A percentile compares a stretch with the other conserved stretches of the same genome.
Evolutionary conservation across 2,797 vertebrate genomes (phyloP).

Genomic region (Betta splendens): DNA sequence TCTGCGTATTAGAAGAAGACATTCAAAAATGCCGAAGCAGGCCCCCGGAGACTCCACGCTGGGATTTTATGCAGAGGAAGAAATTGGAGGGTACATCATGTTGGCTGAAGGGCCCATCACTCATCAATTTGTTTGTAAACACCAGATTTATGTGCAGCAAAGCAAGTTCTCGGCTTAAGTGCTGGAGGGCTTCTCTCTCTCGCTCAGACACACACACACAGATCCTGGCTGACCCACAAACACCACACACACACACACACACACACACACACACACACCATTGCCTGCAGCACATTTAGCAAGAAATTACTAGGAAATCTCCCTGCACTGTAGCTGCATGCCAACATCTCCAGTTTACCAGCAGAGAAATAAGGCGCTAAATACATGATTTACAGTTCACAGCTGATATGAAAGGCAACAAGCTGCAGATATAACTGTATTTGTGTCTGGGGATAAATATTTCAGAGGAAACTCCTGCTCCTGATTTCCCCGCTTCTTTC

Average conservation of each 20-base stretch:
- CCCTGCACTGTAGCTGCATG: constrained; percentile 25
- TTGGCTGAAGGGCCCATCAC: constrained; percentile 78
- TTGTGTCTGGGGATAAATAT: constrained; percentile 28
- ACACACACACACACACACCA: constrained; percentile 1
- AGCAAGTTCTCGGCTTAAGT: constrained; percentile 68
- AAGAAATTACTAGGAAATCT: constrained; percentile 65
- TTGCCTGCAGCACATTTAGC: constrained; percentile 51
- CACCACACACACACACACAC: constrained; percentile 3
- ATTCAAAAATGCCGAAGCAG: constrained; percentile 68
- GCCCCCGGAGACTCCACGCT: constrained; percentile 64
- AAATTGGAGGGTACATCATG: constrained; percentile 73
- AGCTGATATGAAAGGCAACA: constrained; percentile 10
- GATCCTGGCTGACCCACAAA: too few species aligned
- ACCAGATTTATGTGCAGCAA: constrained; percentile 80
- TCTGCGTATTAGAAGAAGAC: constrained; percentile 75
- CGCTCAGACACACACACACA: constrained; percentile 17
- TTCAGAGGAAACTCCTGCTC: neutral
- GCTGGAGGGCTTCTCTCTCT: constrained; percentile 46
- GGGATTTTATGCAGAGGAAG: constrained; percentile 65
- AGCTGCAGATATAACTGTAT: constrained; percentile 25
- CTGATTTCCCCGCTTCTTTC: constrained; percentile 1
- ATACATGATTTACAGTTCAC: neutral
- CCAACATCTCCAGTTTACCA: constrained; percentile 39
- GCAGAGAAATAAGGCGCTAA: constrained; percentile 15
- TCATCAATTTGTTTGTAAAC: constrained; percentile 86